Percentiles rank a stretch among this genome's conserved stretches.
Conservation (phyloP, 2,888 invertebrate species). For the Poecilobothrus nobilitatus region DNA sequence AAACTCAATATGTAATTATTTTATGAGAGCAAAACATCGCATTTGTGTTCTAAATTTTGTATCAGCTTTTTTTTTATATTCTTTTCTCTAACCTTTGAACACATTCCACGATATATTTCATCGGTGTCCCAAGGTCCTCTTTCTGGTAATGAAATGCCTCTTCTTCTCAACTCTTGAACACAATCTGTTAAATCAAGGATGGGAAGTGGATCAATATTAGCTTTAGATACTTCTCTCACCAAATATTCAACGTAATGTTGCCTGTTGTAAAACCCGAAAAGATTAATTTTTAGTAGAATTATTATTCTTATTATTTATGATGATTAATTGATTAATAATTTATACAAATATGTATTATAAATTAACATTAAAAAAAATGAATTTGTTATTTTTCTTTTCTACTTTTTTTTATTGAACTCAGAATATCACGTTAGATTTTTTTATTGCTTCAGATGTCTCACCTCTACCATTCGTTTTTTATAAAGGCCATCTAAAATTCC, state of each 20-base stretch:
- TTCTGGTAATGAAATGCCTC: slow-evolving; percentile 75
- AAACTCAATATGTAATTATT: too few relatives aligned
- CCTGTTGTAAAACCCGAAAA: slow-evolving; percentile 54
- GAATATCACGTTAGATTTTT: not conserved
- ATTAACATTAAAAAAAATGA: not conserved
- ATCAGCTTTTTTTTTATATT: too few relatives aligned
- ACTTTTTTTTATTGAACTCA: not conserved
- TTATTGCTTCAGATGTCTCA: slow-evolving; percentile 32
- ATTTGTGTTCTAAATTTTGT: too few relatives aligned
- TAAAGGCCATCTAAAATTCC: slow-evolving; percentile 60
- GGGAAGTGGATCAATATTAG: slow-evolving; percentile 78
- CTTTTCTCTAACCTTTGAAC: slow-evolving; percentile 62
- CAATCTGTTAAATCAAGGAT: slow-evolving; percentile 83
- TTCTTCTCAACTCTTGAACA: slow-evolving; percentile 75
- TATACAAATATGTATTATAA: too few relatives aligned
- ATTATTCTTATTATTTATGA: not conserved
- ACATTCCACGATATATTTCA: slow-evolving; percentile 73
- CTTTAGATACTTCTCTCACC: slow-evolving; percentile 74
- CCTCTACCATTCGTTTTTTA: slow-evolving; percentile 56
- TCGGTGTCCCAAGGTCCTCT: slow-evolving; percentile 75
- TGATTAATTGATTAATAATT: not conserved
- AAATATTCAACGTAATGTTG: slow-evolving; percentile 93
- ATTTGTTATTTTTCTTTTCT: not conserved
- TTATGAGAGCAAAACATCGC: too few relatives aligned
- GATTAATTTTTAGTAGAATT: not conserved